phyloP scores from a whole-genome alignment of 2,888 invertebrate genomes.

The Brenthis hecate region DNA sequence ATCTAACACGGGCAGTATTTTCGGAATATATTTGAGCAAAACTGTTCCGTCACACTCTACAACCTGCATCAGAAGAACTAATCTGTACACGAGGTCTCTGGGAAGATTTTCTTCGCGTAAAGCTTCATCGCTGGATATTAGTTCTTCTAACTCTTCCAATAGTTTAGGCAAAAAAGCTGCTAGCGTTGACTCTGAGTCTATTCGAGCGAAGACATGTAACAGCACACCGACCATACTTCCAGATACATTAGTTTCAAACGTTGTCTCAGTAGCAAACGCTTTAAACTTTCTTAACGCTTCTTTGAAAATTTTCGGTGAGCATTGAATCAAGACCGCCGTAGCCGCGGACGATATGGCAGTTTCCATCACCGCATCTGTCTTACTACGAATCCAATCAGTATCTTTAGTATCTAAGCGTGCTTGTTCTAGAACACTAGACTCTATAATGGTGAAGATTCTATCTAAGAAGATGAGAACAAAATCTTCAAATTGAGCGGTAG shows the following conservation, averaged over 20 bases:
- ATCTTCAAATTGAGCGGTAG: constrained; percentile 93
- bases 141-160: constrained; percentile 84
- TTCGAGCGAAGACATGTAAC: constrained; percentile 84
- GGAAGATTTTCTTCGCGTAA: constrained; percentile 89
- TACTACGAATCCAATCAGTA: constrained; percentile 83
- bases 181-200: constrained; percentile 87
- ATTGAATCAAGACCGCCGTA: constrained; percentile 86
- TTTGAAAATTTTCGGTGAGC: constrained; percentile 84
- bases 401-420: constrained; percentile 85
- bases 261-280: constrained; percentile 86
- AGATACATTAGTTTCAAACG: constrained; percentile 92
- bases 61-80: constrained; percentile 88
- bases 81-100: constrained; percentile 89
- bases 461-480: constrained; percentile 94
- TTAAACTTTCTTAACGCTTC: constrained; percentile 89
- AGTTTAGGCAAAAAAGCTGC: constrained; percentile 88
- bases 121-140: constrained; percentile 85
- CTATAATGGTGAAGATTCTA: constrained; percentile 86
- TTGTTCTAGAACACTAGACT: constrained; percentile 86
- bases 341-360: constrained; percentile 86
- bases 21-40: constrained; percentile 85
- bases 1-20: constrained; percentile 86
- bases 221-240: constrained; percentile 90
- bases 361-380: constrained; percentile 88
- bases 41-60: constrained; percentile 85